These are phyloP conservation scores for Oenanthe melanoleuca DNA, from an alignment of 2,113 vertebrate species.

Conservation along the genomic window DNA sequence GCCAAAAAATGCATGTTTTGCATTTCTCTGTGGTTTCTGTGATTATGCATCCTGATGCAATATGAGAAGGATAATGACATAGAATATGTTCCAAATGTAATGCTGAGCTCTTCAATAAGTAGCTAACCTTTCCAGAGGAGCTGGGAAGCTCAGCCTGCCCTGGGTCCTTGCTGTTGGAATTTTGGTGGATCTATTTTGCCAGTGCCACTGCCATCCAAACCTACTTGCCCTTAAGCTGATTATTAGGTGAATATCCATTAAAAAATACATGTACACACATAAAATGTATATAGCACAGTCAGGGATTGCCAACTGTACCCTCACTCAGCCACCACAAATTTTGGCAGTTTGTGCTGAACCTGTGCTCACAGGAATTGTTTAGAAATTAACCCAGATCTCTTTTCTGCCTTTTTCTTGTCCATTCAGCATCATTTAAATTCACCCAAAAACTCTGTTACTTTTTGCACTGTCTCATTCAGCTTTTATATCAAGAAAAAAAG, in stretches of 20 bases:
- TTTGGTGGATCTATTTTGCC: background rate
- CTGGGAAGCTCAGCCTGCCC: background rate
- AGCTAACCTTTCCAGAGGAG: background rate
- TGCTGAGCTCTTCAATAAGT: background rate
- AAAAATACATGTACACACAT: accelerated
- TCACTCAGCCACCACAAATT: background rate
- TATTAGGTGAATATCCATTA: accelerated
- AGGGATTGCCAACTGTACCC: background rate
- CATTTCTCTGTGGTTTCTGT: background rate
- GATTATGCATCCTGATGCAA: background rate
- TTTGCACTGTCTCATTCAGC: background rate
- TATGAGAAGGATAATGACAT: background rate
- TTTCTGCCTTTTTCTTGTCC: background rate
- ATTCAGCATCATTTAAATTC: background rate
- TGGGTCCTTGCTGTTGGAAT: background rate
- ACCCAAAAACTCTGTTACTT: background rate
- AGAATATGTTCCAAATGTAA: background rate
- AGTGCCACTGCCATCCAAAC: background rate
- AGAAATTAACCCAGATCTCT: background rate
- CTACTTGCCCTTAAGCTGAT: background rate
- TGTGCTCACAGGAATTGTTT: background rate
- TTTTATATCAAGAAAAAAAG: background rate
- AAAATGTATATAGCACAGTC: accelerated
- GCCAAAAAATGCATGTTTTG: background rate
- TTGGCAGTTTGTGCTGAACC: accelerated